Percentiles rank a stretch among this genome's conserved stretches.
Evolutionary conservation across 1,140 invertebrate species (phyloP).

Genomic region (Drosophila mojavensis): DNA sequence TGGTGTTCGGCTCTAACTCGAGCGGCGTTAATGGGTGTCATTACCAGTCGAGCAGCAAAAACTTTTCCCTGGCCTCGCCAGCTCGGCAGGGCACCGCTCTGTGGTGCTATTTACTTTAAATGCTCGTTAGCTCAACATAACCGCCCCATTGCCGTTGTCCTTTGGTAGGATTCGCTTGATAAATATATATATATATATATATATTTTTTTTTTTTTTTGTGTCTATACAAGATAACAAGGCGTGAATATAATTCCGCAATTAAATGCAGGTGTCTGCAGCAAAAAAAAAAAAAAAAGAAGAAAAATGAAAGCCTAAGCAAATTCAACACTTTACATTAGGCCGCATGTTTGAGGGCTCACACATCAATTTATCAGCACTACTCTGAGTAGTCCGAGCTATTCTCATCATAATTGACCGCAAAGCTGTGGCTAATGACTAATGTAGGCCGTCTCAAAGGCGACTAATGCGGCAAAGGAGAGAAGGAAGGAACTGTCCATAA

Average conservation of each 20-base stretch:
- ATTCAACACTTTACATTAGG: constrained; percentile 13
- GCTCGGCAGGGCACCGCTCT: constrained; percentile 13
- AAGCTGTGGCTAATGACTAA: constrained; percentile 71
- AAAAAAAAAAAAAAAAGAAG: constrained; percentile 11
- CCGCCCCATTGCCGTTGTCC: not conserved
- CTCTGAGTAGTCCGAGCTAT: not conserved
- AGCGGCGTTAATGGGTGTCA: constrained; percentile 75
- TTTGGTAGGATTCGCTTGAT: not conserved
- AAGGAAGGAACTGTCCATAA: constrained; percentile 25
- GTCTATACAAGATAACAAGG: constrained; percentile 34
- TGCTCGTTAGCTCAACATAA: constrained; percentile 42
- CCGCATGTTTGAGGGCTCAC: not conserved
- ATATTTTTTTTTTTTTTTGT: constrained; percentile 1
- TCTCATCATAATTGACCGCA: constrained; percentile 13
- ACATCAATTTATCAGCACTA: not conserved
- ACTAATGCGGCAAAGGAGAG: constrained; percentile 5
- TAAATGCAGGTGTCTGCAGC: constrained; percentile 51
- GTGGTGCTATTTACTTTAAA: constrained; percentile 21
- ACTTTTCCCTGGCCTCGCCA: constrained; percentile 50
- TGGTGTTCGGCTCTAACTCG: constrained; percentile 29
- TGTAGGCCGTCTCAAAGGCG: constrained; percentile 55
- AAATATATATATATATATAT: too few species aligned
- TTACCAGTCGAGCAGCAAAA: constrained; percentile 63
- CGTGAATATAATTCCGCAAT: constrained; percentile 52
- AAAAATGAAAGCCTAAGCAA: too few species aligned